These are phyloP conservation scores for Potamilus streckersoni DNA, from an alignment of 1,140 invertebrate species.

Conservation along the genomic window DNA sequence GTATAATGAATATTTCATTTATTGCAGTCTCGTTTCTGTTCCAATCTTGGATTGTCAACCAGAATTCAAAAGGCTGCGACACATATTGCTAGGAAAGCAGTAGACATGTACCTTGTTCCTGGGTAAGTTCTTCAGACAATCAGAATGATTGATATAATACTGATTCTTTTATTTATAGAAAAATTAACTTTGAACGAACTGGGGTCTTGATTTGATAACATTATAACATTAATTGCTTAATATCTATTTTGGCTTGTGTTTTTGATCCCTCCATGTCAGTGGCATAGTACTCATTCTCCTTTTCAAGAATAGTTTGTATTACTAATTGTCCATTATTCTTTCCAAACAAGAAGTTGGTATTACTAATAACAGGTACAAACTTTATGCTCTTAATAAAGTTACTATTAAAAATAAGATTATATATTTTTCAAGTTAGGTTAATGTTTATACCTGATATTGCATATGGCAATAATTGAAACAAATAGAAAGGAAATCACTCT, in stretches of 20 bases:
- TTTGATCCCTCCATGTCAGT: too few species aligned
- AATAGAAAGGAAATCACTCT: too few species aligned
- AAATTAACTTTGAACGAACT: not conserved
- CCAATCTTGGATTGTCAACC: conserved; percentile 81
- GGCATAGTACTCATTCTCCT: too few species aligned
- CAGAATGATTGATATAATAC: not conserved
- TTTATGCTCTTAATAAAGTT: not conserved
- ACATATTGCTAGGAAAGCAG: conserved; percentile 95
- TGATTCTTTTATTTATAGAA: not conserved
- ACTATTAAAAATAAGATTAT: not conserved
- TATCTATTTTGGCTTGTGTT: not conserved
- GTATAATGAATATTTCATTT: not conserved
- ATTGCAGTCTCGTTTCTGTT: conserved; percentile 74
- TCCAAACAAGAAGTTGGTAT: not conserved
- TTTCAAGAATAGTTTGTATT: not conserved
- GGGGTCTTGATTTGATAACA: not conserved
- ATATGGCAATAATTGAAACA: too few species aligned
- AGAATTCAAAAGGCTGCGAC: conserved; percentile 96
- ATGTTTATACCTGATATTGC: too few species aligned
- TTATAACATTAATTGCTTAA: not conserved
- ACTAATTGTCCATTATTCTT: too few species aligned
- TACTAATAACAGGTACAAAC: too few species aligned
- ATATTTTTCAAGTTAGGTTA: not conserved
- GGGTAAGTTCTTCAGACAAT: conserved; percentile 71
- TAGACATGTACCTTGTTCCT: conserved; percentile 97